Percentiles rank a stretch among this genome's conserved stretches.
Evolutionary conservation across 2,888 invertebrate genomes (phyloP).

Genomic region (Agonopterix heracliana): DNA sequence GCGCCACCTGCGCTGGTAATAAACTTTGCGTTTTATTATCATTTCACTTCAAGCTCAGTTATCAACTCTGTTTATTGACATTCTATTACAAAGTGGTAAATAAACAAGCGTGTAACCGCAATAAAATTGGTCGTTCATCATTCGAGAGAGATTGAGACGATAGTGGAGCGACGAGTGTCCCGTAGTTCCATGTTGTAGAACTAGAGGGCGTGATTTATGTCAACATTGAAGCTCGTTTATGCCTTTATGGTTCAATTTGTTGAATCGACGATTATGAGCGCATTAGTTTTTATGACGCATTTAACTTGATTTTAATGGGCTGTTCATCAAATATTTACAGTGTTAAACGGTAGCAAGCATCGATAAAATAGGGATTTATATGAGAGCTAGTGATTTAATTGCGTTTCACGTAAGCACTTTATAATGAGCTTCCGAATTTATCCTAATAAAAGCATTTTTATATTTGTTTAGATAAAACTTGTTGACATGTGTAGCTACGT

Average conservation of each 20-base stretch:
- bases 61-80: conserved; percentile 59
- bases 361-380: conserved; percentile 7
- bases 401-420: background rate
- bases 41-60: conserved; percentile 52
- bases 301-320: conserved; percentile 57
- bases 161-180: conserved; percentile 47
- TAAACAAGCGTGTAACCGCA: conserved; percentile 56
- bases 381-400: conserved; percentile 3
- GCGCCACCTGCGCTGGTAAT: conserved; percentile 34
- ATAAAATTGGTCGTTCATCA: conserved; percentile 63
- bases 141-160: conserved; percentile 55
- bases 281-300: conserved; percentile 59
- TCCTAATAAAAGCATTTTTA: no score
- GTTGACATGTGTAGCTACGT: no score
- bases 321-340: conserved; percentile 53
- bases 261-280: conserved; percentile 53
- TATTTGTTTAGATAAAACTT: no score
- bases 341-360: conserved; percentile 37
- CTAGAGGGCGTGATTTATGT: conserved; percentile 65
- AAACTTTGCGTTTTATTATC: conserved; percentile 48
- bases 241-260: conserved; percentile 53
- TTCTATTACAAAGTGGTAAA: conserved; percentile 61
- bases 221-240: conserved; percentile 39
- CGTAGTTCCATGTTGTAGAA: conserved; percentile 44
- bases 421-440: no score